Evolutionary conservation across 2,888 invertebrate genomes (phyloP), one percentile per base, ranked within the genome.

Genomic region (Drosophila neutralis): DNA sequence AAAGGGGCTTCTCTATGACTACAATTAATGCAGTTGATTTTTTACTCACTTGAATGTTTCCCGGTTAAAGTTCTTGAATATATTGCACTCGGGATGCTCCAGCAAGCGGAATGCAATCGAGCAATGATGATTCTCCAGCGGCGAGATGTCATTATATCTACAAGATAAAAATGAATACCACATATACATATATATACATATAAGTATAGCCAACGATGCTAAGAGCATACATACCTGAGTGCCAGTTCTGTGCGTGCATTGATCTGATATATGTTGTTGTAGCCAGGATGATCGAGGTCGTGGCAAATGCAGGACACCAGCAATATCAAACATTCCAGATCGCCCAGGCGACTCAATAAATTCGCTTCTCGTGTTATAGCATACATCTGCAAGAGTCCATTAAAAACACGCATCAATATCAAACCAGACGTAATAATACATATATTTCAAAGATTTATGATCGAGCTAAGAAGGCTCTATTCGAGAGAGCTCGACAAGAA

Each of bases 121-220:
- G 93, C 97, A 97, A 92, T 97, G 97, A 92, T 97, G 97, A 93
- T 97, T 97, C 93, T 97, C 97, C 91, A 97, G 93, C 4, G 97
- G 97, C 61, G 97, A 97, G 90, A 97, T 97, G 94, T 97, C 97
- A 93, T 97, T 97, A 93, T 97, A 97, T 71, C 93, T 93, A 70
- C 2, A 15, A 24, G 15, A 45, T 45, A 15, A 1, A 24, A 8
- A 8, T 36, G 15, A 36, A 5, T 5, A 21, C 6, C 0, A 29
- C 21, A 15, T 11, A 57, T 13, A 35, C 21, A 45, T 40, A 42
- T 4, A 18, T 24, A 42, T 42, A n/a, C 4, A 18, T 42, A 52
- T 3, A 5, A 13, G n/a, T 60, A 6, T 45, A 10, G 8, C 2
- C 21, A 10, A n/a, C 8, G 13, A 1, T 31, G 10, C 6, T n/a